Evolutionary conservation across 35 echinoderm and acorn worm species (phyloP).

Genomic region (Hemicentrotus pulcherrimus): DNA sequence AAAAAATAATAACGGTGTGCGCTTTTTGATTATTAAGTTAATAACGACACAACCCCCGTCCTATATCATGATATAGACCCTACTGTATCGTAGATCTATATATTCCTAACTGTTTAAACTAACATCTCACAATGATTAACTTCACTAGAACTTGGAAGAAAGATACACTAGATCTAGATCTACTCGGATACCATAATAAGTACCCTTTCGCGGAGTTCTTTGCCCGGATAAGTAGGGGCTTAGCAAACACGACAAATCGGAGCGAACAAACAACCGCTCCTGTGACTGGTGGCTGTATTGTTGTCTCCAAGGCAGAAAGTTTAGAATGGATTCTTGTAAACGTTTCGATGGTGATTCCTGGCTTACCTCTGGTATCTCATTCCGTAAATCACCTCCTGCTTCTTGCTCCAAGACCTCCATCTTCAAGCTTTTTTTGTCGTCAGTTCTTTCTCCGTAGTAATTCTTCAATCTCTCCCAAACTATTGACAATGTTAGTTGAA

Average conservation of each 20-base stretch:
- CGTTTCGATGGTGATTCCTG: background rate
- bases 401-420: background rate
- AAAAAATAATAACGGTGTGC: too few species aligned
- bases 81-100: background rate
- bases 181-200: background rate
- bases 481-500: background rate
- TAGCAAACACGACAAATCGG: slow-evolving; percentile 40
- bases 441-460: background rate
- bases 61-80: background rate
- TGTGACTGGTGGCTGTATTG: slow-evolving; percentile 34
- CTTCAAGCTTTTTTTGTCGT: background rate
- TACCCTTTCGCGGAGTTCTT: background rate
- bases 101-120: background rate
- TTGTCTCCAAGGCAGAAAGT: background rate
- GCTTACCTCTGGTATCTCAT: background rate
- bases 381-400: background rate
- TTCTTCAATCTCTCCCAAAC: background rate
- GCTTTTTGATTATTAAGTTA: background rate
- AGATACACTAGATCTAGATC: background rate
- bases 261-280: slow-evolving; percentile 3
- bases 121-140: background rate
- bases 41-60: background rate
- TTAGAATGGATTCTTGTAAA: background rate
- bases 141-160: background rate
- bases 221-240: background rate